These are phyloP conservation scores for Agrotis puta DNA, from an alignment of 2,888 invertebrate genomes.

Conservation along the genomic window DNA sequence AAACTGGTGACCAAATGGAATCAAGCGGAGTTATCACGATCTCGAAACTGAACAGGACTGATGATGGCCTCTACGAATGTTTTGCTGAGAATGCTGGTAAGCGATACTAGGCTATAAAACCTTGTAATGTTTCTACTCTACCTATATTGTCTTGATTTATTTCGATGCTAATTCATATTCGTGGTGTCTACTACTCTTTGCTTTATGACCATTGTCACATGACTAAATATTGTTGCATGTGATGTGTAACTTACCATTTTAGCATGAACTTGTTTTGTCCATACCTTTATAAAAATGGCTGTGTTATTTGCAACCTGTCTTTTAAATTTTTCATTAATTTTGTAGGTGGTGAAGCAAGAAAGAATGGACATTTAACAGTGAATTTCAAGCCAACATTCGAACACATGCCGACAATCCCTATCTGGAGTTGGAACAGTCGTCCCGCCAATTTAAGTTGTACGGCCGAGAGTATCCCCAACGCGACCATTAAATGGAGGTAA, in stretches of 20 bases:
- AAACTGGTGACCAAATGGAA: conserved; percentile 87
- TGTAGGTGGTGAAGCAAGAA: conserved; percentile 93
- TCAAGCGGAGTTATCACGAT: conserved; percentile 93
- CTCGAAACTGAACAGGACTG: conserved; percentile 92
- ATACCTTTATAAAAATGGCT: not conserved
- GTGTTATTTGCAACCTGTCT: not conserved
- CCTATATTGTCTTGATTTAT: too few relatives aligned
- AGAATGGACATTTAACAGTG: conserved; percentile 95
- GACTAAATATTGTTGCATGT: not conserved
- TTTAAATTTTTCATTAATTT: not conserved
- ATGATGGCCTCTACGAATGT: conserved; percentile 97
- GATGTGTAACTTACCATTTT: not conserved
- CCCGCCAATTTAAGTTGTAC: conserved; percentile 96
- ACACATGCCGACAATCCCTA: conserved; percentile 93
- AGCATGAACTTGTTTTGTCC: too few relatives aligned
- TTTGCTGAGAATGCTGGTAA: conserved; percentile 94
- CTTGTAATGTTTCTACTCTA: not conserved
- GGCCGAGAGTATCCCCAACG: conserved; percentile 97
- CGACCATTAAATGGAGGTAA: conserved; percentile 96
- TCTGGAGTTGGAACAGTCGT: conserved; percentile 96
- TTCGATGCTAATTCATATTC: not conserved
- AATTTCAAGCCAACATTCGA: conserved; percentile 96
- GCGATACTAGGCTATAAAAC: not conserved
- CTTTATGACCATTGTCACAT: not conserved
- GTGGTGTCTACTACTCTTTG: not conserved